These are phyloP conservation scores for Pseudorhiza aurosa DNA, from an alignment of 30 jellyfish, hydroid and myxozoan genomes.

Conservation along the genomic window DNA sequence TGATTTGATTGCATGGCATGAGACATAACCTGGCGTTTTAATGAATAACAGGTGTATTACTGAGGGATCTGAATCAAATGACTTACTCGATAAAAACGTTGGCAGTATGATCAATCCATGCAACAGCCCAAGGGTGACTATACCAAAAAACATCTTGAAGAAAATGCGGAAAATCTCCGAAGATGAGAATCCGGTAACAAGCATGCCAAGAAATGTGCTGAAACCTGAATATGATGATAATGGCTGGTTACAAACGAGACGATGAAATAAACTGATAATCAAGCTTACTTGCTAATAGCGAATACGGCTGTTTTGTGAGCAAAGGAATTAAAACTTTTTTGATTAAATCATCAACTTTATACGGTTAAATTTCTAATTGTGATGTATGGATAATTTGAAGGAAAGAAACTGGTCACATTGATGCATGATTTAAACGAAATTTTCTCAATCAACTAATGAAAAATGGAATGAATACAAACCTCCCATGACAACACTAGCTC, in stretches of 20 bases:
- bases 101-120: slow-evolving; percentile 86
- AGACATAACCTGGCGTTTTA: too few relatives aligned
- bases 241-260: neutral
- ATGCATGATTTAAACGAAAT: too few relatives aligned
- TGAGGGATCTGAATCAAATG: too few relatives aligned
- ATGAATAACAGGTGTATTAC: too few relatives aligned
- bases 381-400: too few relatives aligned
- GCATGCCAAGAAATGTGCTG: slow-evolving; percentile 88
- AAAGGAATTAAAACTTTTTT: neutral
- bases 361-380: too few relatives aligned
- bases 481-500: slow-evolving; percentile 73
- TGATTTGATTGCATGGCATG: too few relatives aligned
- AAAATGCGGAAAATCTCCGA: slow-evolving; percentile 85
- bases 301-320: neutral
- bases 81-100: slow-evolving; percentile 63
- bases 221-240: slow-evolving; percentile 27
- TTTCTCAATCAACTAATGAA: neutral
- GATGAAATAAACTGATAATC: neutral
- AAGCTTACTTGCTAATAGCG: too few relatives aligned
- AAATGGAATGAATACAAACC: slow-evolving; percentile 19
- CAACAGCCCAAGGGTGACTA: slow-evolving; percentile 75
- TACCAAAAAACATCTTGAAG: slow-evolving; percentile 91
- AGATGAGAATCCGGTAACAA: slow-evolving; percentile 85
- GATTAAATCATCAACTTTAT: too few relatives aligned
- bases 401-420: too few relatives aligned